Evolutionary conservation across 2,113 vertebrate genomes (phyloP).

Genomic region (Silurus asotus): DNA sequence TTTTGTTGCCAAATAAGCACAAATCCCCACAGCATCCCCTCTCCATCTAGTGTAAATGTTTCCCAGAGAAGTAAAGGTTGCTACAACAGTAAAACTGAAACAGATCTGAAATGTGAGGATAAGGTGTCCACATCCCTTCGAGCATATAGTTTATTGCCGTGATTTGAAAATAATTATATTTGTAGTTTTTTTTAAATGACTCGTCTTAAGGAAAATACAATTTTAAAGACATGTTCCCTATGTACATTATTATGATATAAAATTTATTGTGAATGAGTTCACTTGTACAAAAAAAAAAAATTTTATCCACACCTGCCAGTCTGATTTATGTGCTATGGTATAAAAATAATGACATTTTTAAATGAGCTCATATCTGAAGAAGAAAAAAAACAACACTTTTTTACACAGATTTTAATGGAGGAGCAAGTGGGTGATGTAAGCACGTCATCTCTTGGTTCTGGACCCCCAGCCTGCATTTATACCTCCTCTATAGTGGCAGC

Average conservation of each 20-base stretch:
- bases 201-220: no score
- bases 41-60: no score
- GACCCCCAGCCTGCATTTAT: conserved; percentile 56
- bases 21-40: no score
- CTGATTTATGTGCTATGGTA: not conserved
- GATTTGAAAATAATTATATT: no score
- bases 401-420: conserved; percentile 33
- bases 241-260: not conserved
- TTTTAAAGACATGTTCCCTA: no score
- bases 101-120: no score
- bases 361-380: not conserved
- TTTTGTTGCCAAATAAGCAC: no score
- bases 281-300: not conserved
- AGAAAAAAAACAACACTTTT: not conserved
- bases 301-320: not conserved
- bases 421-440: conserved; percentile 17
- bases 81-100: no score
- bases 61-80: no score
- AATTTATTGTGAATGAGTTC: not conserved
- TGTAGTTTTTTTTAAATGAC: no score
- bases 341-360: not conserved
- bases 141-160: no score
- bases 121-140: no score
- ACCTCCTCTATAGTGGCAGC: not conserved
- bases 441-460: conserved; percentile 54